phyloP scores from a whole-genome alignment of 1,140 invertebrate genomes.

The Musca domestica region DNA sequence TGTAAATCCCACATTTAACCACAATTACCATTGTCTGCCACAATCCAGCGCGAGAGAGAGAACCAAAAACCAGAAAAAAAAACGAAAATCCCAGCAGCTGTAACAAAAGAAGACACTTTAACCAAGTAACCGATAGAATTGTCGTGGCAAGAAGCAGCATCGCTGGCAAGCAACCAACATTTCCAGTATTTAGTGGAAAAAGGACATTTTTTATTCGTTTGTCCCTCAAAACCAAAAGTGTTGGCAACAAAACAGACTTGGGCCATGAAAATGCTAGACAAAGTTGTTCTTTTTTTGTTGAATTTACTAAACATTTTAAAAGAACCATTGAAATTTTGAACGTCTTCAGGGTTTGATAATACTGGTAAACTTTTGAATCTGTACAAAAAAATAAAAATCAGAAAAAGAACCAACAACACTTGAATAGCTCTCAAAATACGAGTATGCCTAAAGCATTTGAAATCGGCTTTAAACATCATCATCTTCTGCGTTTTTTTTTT shows the following conservation, averaged over 20 bases:
- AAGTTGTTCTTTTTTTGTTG: background rate
- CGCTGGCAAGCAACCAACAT: too few species aligned
- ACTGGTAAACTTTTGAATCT: too few species aligned
- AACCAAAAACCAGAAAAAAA: background rate
- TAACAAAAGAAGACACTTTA: slow-evolving; percentile 14
- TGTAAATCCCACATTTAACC: slow-evolving; percentile 21
- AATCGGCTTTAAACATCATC: background rate
- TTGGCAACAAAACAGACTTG: slow-evolving; percentile 1
- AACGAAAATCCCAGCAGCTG: background rate
- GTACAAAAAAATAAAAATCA: too few species aligned
- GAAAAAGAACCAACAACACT: too few species aligned
- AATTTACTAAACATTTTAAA: too few species aligned
- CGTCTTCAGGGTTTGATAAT: background rate
- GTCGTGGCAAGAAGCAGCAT: background rate
- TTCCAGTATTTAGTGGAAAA: background rate
- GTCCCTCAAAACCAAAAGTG: slow-evolving; percentile 14
- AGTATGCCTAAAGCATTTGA: background rate
- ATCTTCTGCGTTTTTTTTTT: background rate
- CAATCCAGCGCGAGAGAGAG: background rate
- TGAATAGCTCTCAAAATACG: too few species aligned
- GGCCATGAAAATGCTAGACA: background rate
- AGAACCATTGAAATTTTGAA: slow-evolving; percentile 10
- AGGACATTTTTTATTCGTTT: slow-evolving; percentile 10
- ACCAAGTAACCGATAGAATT: slow-evolving; percentile 19
- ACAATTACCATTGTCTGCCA: slow-evolving; percentile 21